Evolutionary conservation across 2,888 invertebrate genomes (phyloP), one percentile per base, ranked within the genome.

Genomic region (Diarsia brunnea): DNA sequence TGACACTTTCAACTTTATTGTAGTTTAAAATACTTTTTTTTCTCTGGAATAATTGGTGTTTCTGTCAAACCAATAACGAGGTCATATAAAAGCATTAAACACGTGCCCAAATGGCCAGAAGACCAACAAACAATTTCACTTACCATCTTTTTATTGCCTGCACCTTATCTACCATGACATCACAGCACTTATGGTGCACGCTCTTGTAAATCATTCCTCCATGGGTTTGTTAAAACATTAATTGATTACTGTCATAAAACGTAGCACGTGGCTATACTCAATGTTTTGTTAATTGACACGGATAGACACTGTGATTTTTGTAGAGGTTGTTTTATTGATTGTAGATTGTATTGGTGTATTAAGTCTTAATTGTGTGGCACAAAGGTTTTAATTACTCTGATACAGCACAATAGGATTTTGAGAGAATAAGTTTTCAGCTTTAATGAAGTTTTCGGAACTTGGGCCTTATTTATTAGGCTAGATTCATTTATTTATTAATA

Each of bases 241-340:
- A 88, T 91, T 88, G 89, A 90, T 91, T 87, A 89, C 75, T 78
- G 75, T 85, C 82, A 88, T 89, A 88, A 88, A 87, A 84, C 77
- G 83, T 87, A 87, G 93, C 93, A 91, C 92, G 92, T 92, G 92
- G 89, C 88, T 75, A 75, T 88, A 86, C 87, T 90, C 84, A 85
- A 90, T 79, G 75, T 87, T 81, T 82, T 80, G 86, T 82, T 85
- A 82, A 86, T 83, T 81, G 86, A 88, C 82, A 81, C 64, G 67
- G 78, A 75, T 69, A 86, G 70, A 71, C 78, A 66, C 75, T 78
- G 80, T 77, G 82, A 86, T 86, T 74, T 80, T 86, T 78, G 58
- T n/a, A n/a, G n/a, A n/a, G n/a, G n/a, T n/a, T n/a, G n/a, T n/a
- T n/a, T n/a, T n/a, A n/a, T n/a, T n/a, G n/a, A n/a, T n/a, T n/a